Conservation (phyloP, 1,140 invertebrate species). For the Temnothorax nylanderi region DNA sequence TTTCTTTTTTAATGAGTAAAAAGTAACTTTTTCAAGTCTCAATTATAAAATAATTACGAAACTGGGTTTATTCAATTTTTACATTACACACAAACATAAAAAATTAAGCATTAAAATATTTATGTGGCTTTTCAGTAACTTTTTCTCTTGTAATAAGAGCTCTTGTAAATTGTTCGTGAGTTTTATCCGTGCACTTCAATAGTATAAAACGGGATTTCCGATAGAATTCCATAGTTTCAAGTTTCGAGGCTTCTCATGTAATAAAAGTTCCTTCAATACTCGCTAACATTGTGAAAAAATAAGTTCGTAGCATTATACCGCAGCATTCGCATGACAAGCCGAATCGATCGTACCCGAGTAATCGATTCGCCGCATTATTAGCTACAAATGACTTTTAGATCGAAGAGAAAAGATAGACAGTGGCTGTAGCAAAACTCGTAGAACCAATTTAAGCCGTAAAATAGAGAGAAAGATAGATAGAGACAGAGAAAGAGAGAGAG, state of each 20-base stretch:
- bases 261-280: conserved; percentile 26
- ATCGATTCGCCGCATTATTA: conserved; percentile 53
- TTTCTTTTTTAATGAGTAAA: background rate
- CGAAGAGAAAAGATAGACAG: conserved; percentile 47
- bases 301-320: conserved; percentile 17
- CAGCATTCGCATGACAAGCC: conserved; percentile 50
- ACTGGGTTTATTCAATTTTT: background rate
- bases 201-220: background rate
- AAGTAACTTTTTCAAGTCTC: background rate
- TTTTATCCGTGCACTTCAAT: background rate
- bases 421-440: conserved; percentile 63
- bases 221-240: conserved; percentile 21
- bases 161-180: background rate
- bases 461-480: conserved; percentile 16
- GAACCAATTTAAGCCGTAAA: conserved; percentile 64
- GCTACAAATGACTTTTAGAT: conserved; percentile 52
- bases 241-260: conserved; percentile 37
- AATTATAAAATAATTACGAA: background rate
- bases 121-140: background rate
- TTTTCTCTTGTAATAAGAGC: background rate
- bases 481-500: conserved; percentile 25
- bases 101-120: background rate
- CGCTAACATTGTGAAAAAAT: conserved; percentile 33
- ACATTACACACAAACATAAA: background rate
- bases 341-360: conserved; percentile 38